Evolutionary conservation across 2,797 vertebrate species (phyloP), one percentile per base, ranked within the genome.

Genomic region (Silurus aristotelis): DNA sequence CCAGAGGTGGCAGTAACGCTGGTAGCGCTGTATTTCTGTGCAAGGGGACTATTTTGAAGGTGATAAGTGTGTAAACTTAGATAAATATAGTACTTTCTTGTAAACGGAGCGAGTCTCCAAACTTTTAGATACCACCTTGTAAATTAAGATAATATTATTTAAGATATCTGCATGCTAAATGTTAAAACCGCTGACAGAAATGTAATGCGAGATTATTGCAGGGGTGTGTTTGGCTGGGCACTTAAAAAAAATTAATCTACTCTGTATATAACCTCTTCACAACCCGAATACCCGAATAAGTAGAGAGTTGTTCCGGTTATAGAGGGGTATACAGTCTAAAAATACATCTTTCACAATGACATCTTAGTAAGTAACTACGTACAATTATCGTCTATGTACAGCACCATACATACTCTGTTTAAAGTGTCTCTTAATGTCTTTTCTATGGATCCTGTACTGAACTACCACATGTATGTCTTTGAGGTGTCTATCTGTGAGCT

Each of bases 391-490:
- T 86, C 81, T 88, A 90, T 89, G 81, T 90, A 88, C 85, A 90
- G 61, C 83, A 88, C 83, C 87, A 87, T 80, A 85, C 87, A 86
- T 81, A 86, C 83, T 84, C 20, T 64, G 27, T 68, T 84, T 79
- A 52, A 82, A 87, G 84, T 87, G 88, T 80, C 82, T 72, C 72
- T 85, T n/a, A 52, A 78, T 86, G 86, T 64, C 80, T 73, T 73
- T 73, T 25, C 66, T 79, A 75, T 70, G 2, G 48, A 15, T 27
- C 66, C 52, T 56, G 5, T 55, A 66, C 82, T 56, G 78, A n/a
- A 88, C 91, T 95, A 96, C 95, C 96, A 96, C 93, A 96, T 94
- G 89, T 96, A 96, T 0, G 95, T 96, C 92, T 96, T 96, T 27
- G 95, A 94, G 17, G 96, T 96, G 93, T 96, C 94, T 31, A 96